Evolutionary conservation across 2,888 invertebrate genomes (phyloP).

Genomic region (Masnerella sp.): DNA sequence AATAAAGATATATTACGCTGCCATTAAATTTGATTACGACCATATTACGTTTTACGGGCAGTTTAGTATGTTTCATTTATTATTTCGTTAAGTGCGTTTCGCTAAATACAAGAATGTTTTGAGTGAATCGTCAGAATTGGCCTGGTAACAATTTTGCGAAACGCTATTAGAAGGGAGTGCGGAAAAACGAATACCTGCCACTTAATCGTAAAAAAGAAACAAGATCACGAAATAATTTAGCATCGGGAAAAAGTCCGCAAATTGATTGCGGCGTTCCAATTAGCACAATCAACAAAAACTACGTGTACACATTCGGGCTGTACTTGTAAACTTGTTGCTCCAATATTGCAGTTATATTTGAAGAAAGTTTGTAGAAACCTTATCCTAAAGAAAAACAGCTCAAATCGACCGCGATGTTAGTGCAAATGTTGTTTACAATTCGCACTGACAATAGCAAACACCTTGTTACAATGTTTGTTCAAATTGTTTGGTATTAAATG

Average conservation of each 20-base stretch:
- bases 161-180: not conserved
- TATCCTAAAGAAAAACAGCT: slow-evolving; percentile 32
- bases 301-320: slow-evolving; percentile 19
- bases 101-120: slow-evolving; percentile 1
- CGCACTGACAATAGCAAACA: slow-evolving; percentile 28
- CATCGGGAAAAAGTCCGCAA: slow-evolving; percentile 20
- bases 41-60: slow-evolving; percentile 11
- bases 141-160: not conserved
- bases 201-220: slow-evolving; percentile 20
- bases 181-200: not conserved
- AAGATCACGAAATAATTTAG: slow-evolving; percentile 8
- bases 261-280: slow-evolving; percentile 39
- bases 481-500: slow-evolving; percentile 28
- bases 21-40: slow-evolving; percentile 25
- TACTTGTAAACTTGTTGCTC: slow-evolving; percentile 44
- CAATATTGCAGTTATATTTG: slow-evolving; percentile 50
- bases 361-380: slow-evolving; percentile 35
- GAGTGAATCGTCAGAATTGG: not conserved
- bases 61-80: slow-evolving; percentile 23
- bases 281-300: slow-evolving; percentile 42
- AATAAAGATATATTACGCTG: slow-evolving; percentile 13
- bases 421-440: slow-evolving; percentile 35
- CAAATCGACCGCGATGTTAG: slow-evolving; percentile 28
- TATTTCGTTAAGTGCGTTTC: slow-evolving; percentile 14
- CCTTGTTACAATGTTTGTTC: slow-evolving; percentile 29